Conservation (phyloP, 2,113 vertebrate genomes). For the Solenodon paradoxus region DNA sequence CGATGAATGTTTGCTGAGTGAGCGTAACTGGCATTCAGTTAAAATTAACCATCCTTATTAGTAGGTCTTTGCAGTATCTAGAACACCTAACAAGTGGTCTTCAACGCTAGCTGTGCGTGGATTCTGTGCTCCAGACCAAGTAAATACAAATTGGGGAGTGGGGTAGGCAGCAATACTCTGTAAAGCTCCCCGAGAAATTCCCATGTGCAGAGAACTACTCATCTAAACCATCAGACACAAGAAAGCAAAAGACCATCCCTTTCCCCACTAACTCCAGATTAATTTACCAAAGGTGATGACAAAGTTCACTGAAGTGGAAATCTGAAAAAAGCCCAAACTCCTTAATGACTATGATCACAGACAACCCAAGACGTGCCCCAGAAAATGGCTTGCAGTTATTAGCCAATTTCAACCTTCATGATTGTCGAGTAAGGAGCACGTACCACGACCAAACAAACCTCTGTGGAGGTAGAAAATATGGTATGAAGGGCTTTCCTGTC, state of each 20-base stretch:
- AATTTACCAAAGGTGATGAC: background rate
- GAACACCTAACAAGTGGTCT: slow-evolving; percentile 1
- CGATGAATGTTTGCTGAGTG: background rate
- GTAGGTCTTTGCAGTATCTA: background rate
- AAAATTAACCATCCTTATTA: background rate
- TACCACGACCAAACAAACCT: background rate
- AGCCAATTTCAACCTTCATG: background rate
- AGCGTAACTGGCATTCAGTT: background rate
- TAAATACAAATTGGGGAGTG: slow-evolving; percentile 6
- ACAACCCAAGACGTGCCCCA: background rate
- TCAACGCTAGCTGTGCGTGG: background rate
- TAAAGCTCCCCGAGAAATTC: slow-evolving; percentile 21
- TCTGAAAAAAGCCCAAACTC: background rate
- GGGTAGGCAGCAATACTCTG: background rate
- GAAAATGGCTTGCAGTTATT: background rate
- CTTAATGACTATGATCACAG: background rate
- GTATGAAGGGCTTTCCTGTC: background rate
- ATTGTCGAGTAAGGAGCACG: background rate
- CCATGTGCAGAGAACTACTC: background rate
- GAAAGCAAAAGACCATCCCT: background rate
- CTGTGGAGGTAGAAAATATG: background rate
- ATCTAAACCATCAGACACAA: background rate
- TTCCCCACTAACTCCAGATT: background rate
- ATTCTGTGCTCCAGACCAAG: background rate
- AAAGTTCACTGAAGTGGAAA: background rate